A percentile compares a stretch with the other conserved stretches of the same genome.
phyloP scores from a whole-genome alignment of 2,113 vertebrate species.

The Oxygymnocypris stewartii region DNA sequence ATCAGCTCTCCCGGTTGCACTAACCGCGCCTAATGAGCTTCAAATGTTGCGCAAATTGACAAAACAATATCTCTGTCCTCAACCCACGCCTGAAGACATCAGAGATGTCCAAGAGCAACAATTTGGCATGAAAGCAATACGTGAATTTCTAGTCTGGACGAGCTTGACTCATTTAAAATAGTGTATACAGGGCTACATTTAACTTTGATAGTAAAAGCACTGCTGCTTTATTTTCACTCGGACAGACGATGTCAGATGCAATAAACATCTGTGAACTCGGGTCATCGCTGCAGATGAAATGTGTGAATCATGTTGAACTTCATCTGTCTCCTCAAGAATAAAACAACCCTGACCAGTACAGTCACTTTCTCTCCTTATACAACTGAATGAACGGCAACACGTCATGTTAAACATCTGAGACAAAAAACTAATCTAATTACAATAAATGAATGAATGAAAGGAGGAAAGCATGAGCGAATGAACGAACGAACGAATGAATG shows the following conservation, averaged over 20 bases:
- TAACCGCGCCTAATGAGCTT: constrained; percentile 20
- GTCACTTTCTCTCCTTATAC: not conserved
- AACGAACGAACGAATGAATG: too few species aligned
- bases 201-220: not conserved
- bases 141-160: not conserved
- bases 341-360: not conserved
- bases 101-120: not conserved
- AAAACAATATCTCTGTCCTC: constrained; percentile 31
- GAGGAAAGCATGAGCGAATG: too few species aligned
- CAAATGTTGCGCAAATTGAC: constrained; percentile 38
- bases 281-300: constrained; percentile 14
- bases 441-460: not conserved
- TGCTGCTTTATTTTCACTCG: not conserved
- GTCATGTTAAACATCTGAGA: not conserved
- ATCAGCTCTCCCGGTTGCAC: not conserved
- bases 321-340: constrained; percentile 25
- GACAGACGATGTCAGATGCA: not conserved
- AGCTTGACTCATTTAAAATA: not conserved
- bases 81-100: constrained; percentile 18
- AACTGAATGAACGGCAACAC: not conserved
- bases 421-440: too few species aligned
- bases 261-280: not conserved
- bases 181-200: not conserved
- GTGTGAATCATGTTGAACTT: constrained; percentile 24
- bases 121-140: not conserved